Percentiles rank a stretch among this genome's conserved stretches.
Evolutionary conservation across 2,797 vertebrate species (phyloP).

Genomic region (Hipposideros larvatus): DNA sequence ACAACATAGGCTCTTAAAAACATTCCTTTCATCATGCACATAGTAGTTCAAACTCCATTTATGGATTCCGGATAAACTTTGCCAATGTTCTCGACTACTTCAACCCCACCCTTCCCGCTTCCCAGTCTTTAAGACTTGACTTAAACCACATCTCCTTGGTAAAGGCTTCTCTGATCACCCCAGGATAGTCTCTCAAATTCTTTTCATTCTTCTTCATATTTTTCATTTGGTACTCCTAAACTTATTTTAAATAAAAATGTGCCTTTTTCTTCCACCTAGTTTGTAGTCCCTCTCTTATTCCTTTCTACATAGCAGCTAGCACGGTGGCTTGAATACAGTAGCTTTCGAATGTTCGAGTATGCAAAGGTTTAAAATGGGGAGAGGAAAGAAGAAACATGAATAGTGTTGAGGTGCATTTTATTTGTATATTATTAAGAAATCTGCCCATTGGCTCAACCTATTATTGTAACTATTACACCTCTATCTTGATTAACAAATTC

Average conservation of each 20-base stretch:
- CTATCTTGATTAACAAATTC: slow-evolving; percentile 33
- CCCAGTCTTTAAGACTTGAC: background rate
- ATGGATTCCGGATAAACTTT: background rate
- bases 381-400: background rate
- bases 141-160: background rate
- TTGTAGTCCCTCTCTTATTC: background rate
- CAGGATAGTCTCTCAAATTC: background rate
- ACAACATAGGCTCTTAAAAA: slow-evolving; percentile 24
- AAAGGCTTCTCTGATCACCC: background rate
- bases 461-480: background rate
- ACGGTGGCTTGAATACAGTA: background rate
- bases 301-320: background rate
- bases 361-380: slow-evolving; percentile 14
- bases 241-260: background rate
- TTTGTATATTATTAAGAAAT: background rate
- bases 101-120: background rate
- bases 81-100: background rate
- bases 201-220: background rate
- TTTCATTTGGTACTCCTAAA: background rate
- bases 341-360: background rate
- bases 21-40: background rate
- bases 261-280: background rate
- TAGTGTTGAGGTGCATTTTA: background rate
- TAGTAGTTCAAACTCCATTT: background rate
- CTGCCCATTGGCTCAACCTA: background rate